Evolutionary conservation across 2,888 invertebrate species (phyloP).

Genomic region (Orthosia cruda): DNA sequence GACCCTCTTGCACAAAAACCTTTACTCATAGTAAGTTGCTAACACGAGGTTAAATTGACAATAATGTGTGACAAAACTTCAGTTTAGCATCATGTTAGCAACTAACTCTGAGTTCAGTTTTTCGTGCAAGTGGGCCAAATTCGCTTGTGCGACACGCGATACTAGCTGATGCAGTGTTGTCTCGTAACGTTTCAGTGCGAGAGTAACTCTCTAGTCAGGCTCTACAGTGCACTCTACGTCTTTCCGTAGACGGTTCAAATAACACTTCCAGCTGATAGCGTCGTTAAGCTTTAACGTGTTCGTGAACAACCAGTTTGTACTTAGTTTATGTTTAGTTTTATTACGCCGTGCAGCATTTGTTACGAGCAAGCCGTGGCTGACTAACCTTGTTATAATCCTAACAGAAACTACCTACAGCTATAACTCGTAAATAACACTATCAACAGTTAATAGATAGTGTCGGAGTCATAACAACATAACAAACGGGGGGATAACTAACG

Average conservation of each 20-base stretch:
- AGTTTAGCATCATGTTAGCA: no score
- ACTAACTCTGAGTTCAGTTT: no score
- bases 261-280: constrained; percentile 80
- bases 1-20: not conserved
- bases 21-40: no score
- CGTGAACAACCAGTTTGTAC: constrained; percentile 80
- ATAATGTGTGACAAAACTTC: no score
- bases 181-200: constrained; percentile 51
- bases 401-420: constrained; percentile 62
- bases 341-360: constrained; percentile 72
- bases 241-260: constrained; percentile 76
- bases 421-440: constrained; percentile 74
- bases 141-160: constrained; percentile 41
- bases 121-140: no score
- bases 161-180: constrained; percentile 52
- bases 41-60: no score
- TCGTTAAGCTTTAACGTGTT: constrained; percentile 80
- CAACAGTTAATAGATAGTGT: constrained; percentile 81
- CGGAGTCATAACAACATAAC: constrained; percentile 79
- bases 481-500: constrained; percentile 82
- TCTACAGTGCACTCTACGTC: constrained; percentile 74
- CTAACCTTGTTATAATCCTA: constrained; percentile 67
- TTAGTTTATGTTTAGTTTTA: constrained; percentile 83
- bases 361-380: constrained; percentile 64
- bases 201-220: constrained; percentile 64